Conservation (phyloP, 2,888 invertebrate genomes). For the Ptycholaimellus sp. region DNA sequence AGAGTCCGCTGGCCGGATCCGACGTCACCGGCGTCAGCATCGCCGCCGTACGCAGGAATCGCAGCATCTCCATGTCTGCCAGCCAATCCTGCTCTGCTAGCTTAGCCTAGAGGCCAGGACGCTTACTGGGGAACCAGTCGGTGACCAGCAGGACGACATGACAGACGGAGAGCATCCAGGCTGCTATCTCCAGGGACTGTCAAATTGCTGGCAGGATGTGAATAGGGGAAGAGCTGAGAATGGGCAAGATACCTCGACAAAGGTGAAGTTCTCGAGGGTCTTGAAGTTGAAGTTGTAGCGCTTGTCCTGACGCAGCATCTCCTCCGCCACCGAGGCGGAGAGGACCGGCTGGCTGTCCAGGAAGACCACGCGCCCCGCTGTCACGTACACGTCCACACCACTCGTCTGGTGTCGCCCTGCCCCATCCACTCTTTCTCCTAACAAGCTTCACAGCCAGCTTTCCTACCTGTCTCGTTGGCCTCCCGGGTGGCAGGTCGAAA, state of each 20-base stretch:
- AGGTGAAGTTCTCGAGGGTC: slow-evolving; percentile 6
- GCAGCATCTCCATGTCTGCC: slow-evolving; percentile 41
- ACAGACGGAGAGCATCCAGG: slow-evolving; percentile 61
- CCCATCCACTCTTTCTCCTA: too few relatives aligned
- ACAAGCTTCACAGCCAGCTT: too few relatives aligned
- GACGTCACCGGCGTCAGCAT: slow-evolving; percentile 66
- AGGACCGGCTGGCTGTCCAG: slow-evolving; percentile 45
- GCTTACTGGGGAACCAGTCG: too few relatives aligned
- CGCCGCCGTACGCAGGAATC: slow-evolving; percentile 52
- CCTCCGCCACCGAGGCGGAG: not conserved
- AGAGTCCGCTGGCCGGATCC: too few relatives aligned
- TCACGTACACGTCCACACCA: slow-evolving; percentile 48
- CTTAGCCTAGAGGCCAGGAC: too few relatives aligned
- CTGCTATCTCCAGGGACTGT: slow-evolving; percentile 51
- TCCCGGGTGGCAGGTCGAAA: slow-evolving; percentile 8
- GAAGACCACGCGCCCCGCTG: slow-evolving; percentile 49
- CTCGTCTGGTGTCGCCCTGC: slow-evolving; percentile 50
- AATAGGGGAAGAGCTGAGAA: not conserved
- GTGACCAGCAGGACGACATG: slow-evolving; percentile 63
- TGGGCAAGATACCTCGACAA: slow-evolving; percentile 18
- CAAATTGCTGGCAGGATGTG: slow-evolving; percentile 17
- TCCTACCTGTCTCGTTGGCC: slow-evolving; percentile 40
- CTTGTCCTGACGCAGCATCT: slow-evolving; percentile 8
- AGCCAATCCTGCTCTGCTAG: too few relatives aligned
- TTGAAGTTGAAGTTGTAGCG: slow-evolving; percentile 13